Evolutionary conservation across 1,140 invertebrate species (phyloP).

Genomic region (Drosophila nigromelanica): DNA sequence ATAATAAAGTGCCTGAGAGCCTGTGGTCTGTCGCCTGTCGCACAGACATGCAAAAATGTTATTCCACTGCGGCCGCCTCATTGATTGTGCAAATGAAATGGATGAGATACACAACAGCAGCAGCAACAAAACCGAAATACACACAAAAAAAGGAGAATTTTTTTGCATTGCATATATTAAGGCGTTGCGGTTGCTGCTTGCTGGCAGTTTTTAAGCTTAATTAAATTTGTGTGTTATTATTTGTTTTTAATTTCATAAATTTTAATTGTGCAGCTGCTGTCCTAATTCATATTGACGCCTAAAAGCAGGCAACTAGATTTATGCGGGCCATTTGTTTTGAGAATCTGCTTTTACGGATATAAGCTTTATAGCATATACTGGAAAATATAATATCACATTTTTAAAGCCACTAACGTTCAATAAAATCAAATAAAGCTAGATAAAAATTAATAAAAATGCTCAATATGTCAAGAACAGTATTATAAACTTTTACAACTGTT

Average conservation of each 20-base stretch:
- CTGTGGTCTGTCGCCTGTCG: not conserved
- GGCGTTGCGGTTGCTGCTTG: slow-evolving; percentile 3
- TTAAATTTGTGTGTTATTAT: slow-evolving; percentile 60
- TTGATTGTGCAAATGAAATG: slow-evolving; percentile 52
- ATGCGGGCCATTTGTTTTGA: too few relatives aligned
- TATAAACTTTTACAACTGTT: too few relatives aligned
- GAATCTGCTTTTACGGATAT: too few relatives aligned
- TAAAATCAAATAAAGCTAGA: too few relatives aligned
- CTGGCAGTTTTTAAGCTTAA: slow-evolving; percentile 46
- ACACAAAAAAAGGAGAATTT: slow-evolving; percentile 1
- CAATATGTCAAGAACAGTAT: too few relatives aligned
- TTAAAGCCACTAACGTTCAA: too few relatives aligned
- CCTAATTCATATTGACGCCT: slow-evolving; percentile 28
- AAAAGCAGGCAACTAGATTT: not conserved
- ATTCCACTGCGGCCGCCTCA: slow-evolving; percentile 40
- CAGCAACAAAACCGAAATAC: not conserved
- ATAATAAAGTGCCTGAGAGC: slow-evolving; percentile 33
- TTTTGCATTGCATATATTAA: slow-evolving; percentile 9
- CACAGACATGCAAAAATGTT: slow-evolving; percentile 33
- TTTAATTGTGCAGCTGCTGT: slow-evolving; percentile 59
- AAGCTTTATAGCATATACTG: too few relatives aligned
- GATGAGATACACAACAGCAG: slow-evolving; percentile 6
- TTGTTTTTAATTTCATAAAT: slow-evolving; percentile 64
- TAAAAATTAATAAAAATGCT: too few relatives aligned
- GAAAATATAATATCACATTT: too few relatives aligned